Conservation (phyloP, 2,113 vertebrate genomes). For the Labrus mixtus region DNA sequence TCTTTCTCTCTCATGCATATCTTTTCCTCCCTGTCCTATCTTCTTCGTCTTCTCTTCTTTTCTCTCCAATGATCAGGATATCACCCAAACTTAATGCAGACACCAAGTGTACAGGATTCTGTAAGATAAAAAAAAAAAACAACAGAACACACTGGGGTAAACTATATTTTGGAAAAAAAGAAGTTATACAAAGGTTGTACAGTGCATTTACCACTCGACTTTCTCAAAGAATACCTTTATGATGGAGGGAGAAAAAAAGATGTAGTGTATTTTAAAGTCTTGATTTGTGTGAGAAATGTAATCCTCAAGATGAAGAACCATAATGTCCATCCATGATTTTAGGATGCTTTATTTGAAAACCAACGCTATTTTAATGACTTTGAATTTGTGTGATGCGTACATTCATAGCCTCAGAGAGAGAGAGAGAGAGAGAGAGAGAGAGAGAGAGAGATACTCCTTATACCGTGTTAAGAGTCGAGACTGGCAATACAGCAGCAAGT, state of each 20-base stretch:
- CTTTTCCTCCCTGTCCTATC: slow-evolving; percentile 12
- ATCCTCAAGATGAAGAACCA: slow-evolving; percentile 73
- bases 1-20: slow-evolving; percentile 12
- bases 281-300: slow-evolving; percentile 67
- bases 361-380: slow-evolving; percentile 49
- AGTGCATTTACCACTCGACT: slow-evolving; percentile 72
- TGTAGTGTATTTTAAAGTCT: slow-evolving; percentile 68
- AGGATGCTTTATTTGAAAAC: slow-evolving; percentile 35
- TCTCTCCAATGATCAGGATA: slow-evolving; percentile 73
- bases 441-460: slow-evolving; percentile 20
- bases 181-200: slow-evolving; percentile 65
- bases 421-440: slow-evolving; percentile 19
- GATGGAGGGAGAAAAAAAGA: slow-evolving; percentile 50
- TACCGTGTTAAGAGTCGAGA: slow-evolving; percentile 6
- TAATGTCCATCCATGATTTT: slow-evolving; percentile 59
- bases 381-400: slow-evolving; percentile 52
- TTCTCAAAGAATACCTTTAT: slow-evolving; percentile 76
- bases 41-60: slow-evolving; percentile 6
- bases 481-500: slow-evolving; percentile 46
- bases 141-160: slow-evolving; percentile 68
- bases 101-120: slow-evolving; percentile 75
- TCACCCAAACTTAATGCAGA: slow-evolving; percentile 70
- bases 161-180: slow-evolving; percentile 76
- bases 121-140: slow-evolving; percentile 53
- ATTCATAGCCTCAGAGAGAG: slow-evolving; percentile 42